phyloP scores from a whole-genome alignment of 2,888 invertebrate genomes.

The Steinernema hermaphroditum region DNA sequence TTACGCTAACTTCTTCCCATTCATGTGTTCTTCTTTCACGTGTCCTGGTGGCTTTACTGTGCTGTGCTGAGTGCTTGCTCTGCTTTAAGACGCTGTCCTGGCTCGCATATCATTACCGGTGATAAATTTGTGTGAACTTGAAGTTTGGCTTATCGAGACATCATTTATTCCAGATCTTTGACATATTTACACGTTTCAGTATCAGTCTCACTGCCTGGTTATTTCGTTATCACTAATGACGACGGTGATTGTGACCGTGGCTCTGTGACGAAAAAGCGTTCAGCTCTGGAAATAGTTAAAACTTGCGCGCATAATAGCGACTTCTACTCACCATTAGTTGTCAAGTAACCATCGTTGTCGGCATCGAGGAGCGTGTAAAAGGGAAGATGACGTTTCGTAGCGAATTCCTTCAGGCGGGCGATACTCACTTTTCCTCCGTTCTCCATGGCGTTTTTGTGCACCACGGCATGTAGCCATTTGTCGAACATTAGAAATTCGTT shows the following conservation, averaged over 20 bases:
- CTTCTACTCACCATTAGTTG: neutral
- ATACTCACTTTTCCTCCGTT: constrained; percentile 21
- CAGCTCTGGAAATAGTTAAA: neutral
- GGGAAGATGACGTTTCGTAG: constrained; percentile 12
- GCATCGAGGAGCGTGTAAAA: constrained; percentile 10
- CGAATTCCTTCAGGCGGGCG: constrained; percentile 15
- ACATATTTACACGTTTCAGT: constrained; percentile 3
- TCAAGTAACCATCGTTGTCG: constrained; percentile 9
- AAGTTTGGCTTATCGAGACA: no score
- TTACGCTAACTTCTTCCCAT: neutral
- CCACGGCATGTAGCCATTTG: constrained; percentile 19
- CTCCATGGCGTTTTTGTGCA: constrained; percentile 6
- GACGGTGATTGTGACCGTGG: neutral
- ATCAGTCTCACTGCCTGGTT: neutral
- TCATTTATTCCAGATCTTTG: neutral
- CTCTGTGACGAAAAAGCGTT: neutral
- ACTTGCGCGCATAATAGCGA: no score
- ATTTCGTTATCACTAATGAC: neutral
- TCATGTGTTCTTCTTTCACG: no score
- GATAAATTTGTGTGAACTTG: no score
- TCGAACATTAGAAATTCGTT: constrained; percentile 26
- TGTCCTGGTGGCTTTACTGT: no score
- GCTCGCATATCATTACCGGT: no score
- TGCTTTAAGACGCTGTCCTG: no score
- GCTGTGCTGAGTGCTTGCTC: no score